Conservation (phyloP, 2,888 invertebrate species). For the Callosobruchus maculatus region DNA sequence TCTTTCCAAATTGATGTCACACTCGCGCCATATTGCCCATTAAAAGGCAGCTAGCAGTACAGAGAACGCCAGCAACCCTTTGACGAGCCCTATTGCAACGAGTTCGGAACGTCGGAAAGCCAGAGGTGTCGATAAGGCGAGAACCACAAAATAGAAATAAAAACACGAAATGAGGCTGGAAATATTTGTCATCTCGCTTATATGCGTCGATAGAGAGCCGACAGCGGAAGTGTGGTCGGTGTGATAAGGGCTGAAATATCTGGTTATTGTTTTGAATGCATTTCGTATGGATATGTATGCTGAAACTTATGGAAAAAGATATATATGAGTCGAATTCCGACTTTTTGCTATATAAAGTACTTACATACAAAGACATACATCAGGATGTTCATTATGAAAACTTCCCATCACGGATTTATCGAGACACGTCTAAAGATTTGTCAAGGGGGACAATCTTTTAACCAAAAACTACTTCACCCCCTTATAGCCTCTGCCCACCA, state of each 20-base stretch:
- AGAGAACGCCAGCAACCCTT: constrained; percentile 49
- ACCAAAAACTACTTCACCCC: no score
- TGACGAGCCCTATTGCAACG: constrained; percentile 51
- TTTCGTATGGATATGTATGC: background rate
- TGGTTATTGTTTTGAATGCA: background rate
- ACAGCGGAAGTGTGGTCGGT: constrained; percentile 22
- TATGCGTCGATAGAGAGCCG: constrained; percentile 20
- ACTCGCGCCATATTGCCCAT: constrained; percentile 51
- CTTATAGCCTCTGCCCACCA: no score
- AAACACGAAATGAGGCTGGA: background rate
- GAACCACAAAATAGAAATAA: constrained; percentile 4
- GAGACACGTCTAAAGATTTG: no score
- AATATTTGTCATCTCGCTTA: constrained; percentile 13
- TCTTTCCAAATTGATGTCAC: constrained; percentile 6
- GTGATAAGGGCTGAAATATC: constrained; percentile 22
- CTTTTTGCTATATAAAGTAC: no score
- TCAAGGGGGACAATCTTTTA: no score
- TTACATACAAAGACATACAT: no score
- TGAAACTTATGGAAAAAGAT: background rate
- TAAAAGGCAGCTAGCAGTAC: constrained; percentile 53
- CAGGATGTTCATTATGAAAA: no score
- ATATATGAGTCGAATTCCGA: no score
- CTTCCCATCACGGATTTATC: no score
- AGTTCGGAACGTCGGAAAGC: constrained; percentile 6
- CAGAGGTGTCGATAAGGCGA: background rate